Evolutionary conservation across 1,140 invertebrate genomes (phyloP).

Genomic region (Andricus grossulariae): DNA sequence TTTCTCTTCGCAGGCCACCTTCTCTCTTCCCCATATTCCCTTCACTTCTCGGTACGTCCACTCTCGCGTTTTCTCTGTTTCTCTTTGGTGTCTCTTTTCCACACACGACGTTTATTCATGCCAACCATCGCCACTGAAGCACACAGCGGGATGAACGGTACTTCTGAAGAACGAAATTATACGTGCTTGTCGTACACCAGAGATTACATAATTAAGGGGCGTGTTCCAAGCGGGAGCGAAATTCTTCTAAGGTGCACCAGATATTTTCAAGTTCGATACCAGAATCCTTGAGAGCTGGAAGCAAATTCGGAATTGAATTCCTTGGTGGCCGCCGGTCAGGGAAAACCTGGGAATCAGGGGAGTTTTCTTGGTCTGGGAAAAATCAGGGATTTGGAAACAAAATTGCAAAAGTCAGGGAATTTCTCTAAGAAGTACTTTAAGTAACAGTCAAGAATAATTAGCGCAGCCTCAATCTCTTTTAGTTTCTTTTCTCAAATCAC

Average conservation of each 20-base stretch:
- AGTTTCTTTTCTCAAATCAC: no score
- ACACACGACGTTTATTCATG: slow-evolving; percentile 28
- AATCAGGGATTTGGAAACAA: no score
- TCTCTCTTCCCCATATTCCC: slow-evolving; percentile 31
- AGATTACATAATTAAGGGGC: slow-evolving; percentile 57
- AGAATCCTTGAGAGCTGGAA: not conserved
- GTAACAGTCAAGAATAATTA: no score
- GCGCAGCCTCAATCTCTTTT: no score
- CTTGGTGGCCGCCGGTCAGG: no score
- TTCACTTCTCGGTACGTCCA: slow-evolving; percentile 8
- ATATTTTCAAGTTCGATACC: slow-evolving; percentile 12
- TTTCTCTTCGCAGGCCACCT: slow-evolving; percentile 27
- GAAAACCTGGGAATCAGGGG: no score
- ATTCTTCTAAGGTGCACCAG: slow-evolving; percentile 28
- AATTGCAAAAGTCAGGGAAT: no score
- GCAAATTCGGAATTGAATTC: no score
- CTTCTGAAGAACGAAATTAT: slow-evolving; percentile 56
- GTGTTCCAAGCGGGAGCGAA: slow-evolving; percentile 36
- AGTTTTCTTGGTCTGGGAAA: no score
- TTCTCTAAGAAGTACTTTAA: no score
- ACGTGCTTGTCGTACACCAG: slow-evolving; percentile 44
- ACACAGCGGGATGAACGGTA: slow-evolving; percentile 57
- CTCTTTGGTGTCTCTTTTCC: slow-evolving; percentile 17
- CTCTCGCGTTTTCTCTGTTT: slow-evolving; percentile 12
- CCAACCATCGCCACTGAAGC: slow-evolving; percentile 49